Evolutionary conservation across 2,888 invertebrate genomes (phyloP).

Genomic region (Habroteleia sp.): DNA sequence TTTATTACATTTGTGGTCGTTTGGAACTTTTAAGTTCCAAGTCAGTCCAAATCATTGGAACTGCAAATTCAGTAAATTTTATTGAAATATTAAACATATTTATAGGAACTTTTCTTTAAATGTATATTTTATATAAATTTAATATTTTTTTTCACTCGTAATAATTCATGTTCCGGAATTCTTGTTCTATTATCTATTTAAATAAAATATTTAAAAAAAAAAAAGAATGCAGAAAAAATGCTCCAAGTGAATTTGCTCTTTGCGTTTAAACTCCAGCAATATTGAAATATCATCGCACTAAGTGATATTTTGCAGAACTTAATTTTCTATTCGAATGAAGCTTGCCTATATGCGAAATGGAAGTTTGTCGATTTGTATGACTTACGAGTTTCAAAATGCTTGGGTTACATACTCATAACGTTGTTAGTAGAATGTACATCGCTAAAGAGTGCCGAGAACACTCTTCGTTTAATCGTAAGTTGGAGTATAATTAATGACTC

Average conservation of each 20-base stretch:
- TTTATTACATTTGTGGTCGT: too few species aligned
- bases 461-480: constrained; percentile 48
- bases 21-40: too few species aligned
- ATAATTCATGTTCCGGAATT: too few species aligned
- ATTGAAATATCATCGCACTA: constrained; percentile 11
- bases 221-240: too few species aligned
- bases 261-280: constrained; percentile 1
- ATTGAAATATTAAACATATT: too few species aligned
- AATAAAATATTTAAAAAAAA: not conserved
- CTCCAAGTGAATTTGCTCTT: too few species aligned
- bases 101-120: too few species aligned
- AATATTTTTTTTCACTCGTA: too few species aligned
- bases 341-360: constrained; percentile 39
- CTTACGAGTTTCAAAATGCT: constrained; percentile 46
- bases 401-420: constrained; percentile 38
- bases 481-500: constrained; percentile 45
- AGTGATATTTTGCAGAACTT: constrained; percentile 12
- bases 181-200: too few species aligned
- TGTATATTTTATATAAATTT: too few species aligned
- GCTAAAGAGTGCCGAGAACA: constrained; percentile 41
- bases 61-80: too few species aligned
- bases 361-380: constrained; percentile 44
- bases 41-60: too few species aligned
- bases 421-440: constrained; percentile 42
- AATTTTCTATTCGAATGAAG: constrained; percentile 23